Percentiles rank a stretch among this genome's conserved stretches.
phyloP scores from a whole-genome alignment of 1,140 invertebrate species.

The Eumaeus atala region DNA sequence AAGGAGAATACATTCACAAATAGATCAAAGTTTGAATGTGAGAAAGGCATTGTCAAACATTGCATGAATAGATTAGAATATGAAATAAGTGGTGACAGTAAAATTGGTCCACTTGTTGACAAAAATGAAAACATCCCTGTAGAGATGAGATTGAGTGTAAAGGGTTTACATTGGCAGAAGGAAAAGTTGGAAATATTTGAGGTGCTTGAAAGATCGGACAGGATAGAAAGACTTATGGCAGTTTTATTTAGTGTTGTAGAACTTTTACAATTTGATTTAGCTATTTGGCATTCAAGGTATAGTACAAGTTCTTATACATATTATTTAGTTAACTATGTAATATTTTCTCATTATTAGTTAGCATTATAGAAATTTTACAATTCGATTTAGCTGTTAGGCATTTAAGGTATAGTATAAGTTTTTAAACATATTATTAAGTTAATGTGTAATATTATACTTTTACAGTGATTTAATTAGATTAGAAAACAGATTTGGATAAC shows the following conservation, averaged over 20 bases:
- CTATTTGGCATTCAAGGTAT: constrained; percentile 55
- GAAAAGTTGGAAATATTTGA: constrained; percentile 51
- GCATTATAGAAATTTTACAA: constrained; percentile 54
- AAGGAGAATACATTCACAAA: constrained; percentile 50
- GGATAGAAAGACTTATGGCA: constrained; percentile 56
- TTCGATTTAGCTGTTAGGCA: constrained; percentile 63
- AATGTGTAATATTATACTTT: too few relatives aligned
- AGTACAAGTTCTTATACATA: not conserved
- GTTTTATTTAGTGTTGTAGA: constrained; percentile 52
- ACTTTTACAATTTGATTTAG: constrained; percentile 60
- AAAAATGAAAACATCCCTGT: constrained; percentile 40
- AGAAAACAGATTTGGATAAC: too few relatives aligned
- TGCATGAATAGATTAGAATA: constrained; percentile 53
- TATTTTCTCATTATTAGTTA: constrained; percentile 51
- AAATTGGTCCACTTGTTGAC: constrained; percentile 46
- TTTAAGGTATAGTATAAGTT: constrained; percentile 28
- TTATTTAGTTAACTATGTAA: too few relatives aligned
- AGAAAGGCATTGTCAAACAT: constrained; percentile 54
- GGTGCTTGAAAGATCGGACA: constrained; percentile 42
- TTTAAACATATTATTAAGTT: not conserved
- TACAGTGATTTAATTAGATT: too few relatives aligned
- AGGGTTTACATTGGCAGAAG: constrained; percentile 49
- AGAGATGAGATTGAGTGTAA: constrained; percentile 41
- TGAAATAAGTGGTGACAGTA: constrained; percentile 45
- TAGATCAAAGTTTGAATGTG: constrained; percentile 34